phyloP scores from a whole-genome alignment of 1,140 invertebrate species.

The Ips typographus region DNA sequence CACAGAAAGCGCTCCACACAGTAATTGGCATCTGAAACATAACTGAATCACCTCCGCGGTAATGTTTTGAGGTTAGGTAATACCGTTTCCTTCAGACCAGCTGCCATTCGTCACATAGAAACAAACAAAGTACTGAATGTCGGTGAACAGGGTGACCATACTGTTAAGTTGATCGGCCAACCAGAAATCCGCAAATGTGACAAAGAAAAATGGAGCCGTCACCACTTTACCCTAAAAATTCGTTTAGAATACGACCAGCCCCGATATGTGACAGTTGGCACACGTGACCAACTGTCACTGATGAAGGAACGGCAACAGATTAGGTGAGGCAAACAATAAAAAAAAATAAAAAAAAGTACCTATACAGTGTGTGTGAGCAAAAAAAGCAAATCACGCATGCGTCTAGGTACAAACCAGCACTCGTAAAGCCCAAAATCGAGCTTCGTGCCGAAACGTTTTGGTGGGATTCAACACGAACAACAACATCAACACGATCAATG shows the following conservation, averaged over 20 bases:
- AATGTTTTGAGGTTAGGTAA: slow-evolving; percentile 12
- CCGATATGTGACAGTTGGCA: not conserved
- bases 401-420: slow-evolving; percentile 66
- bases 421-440: slow-evolving; percentile 79
- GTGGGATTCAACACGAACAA: slow-evolving; percentile 91
- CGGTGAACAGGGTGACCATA: slow-evolving; percentile 83
- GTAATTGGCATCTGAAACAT: slow-evolving; percentile 53
- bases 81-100: slow-evolving; percentile 66
- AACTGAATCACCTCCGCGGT: not conserved
- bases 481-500: slow-evolving; percentile 83
- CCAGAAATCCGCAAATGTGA: slow-evolving; percentile 99
- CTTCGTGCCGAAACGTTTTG: slow-evolving; percentile 89
- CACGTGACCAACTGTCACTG: not conserved
- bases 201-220: slow-evolving; percentile 91
- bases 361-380: slow-evolving; percentile 3
- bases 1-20: slow-evolving; percentile 62
- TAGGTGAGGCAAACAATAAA: slow-evolving; percentile 6
- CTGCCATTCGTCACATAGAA: slow-evolving; percentile 76
- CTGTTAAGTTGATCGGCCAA: slow-evolving; percentile 98
- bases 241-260: too few species aligned
- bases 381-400: slow-evolving; percentile 30
- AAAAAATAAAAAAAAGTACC: slow-evolving; percentile 32
- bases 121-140: slow-evolving; percentile 91
- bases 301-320: not conserved
- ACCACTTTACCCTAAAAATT: slow-evolving; percentile 50